These are phyloP conservation scores for Rhombomys opimus DNA, from an alignment of 2,113 vertebrate species.

Conservation along the genomic window DNA sequence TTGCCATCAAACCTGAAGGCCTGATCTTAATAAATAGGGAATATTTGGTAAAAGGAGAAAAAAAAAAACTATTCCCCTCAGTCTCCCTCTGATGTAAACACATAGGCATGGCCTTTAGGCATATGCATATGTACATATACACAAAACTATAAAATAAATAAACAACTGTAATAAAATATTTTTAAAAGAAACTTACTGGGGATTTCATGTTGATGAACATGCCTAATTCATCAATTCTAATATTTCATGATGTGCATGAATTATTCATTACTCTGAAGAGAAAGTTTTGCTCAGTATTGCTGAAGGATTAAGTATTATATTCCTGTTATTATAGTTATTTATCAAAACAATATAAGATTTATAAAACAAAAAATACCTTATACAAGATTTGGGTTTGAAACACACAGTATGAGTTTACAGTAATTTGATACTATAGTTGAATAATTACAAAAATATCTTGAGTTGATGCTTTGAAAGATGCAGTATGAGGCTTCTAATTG, in stretches of 20 bases:
- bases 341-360: not conserved
- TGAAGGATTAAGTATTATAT: not conserved
- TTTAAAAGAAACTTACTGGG: not conserved
- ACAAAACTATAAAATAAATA: not conserved
- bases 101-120: not conserved
- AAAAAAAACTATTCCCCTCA: not conserved
- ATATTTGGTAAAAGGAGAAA: not conserved
- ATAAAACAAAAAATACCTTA: not conserved
- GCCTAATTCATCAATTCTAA: not conserved
- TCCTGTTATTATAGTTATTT: not conserved
- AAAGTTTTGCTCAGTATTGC: not conserved
- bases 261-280: not conserved
- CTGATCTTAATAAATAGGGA: not conserved
- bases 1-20: too few relatives aligned
- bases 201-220: not conserved
- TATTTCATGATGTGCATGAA: not conserved
- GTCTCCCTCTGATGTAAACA: not conserved
- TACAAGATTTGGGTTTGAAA: not conserved
- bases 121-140: not conserved
- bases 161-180: not conserved
- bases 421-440: constrained; percentile 62
- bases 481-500: constrained; percentile 55
- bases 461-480: constrained; percentile 58
- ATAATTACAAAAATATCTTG: constrained; percentile 52
- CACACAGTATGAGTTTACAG: constrained; percentile 5